Evolutionary conservation across 2,113 vertebrate species (phyloP).

Genomic region (Pungitius pungitius): DNA sequence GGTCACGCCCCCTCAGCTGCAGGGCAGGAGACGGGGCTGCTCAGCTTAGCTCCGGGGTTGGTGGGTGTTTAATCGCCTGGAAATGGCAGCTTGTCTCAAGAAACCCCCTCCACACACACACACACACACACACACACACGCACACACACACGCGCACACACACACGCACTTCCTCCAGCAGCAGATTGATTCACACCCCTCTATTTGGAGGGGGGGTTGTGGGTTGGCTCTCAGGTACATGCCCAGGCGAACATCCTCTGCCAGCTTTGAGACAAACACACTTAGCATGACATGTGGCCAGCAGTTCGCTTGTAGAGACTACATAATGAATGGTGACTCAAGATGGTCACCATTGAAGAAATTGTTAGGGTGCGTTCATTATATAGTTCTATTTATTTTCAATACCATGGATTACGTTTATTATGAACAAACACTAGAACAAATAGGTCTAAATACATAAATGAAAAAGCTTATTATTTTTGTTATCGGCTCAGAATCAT

Average conservation of each 20-base stretch:
- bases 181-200: conserved; percentile 37
- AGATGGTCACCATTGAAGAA: neutral
- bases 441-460: neutral
- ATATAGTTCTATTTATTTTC: neutral
- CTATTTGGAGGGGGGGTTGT: conserved; percentile 18
- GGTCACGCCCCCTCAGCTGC: conserved; percentile 29
- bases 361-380: neutral
- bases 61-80: conserved; percentile 44
- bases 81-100: conserved; percentile 44
- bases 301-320: neutral
- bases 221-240: conserved; percentile 57
- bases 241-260: conserved; percentile 57
- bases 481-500: neutral
- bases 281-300: conserved; percentile 8
- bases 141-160: neutral
- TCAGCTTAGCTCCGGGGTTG: conserved; percentile 21
- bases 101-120: neutral
- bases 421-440: too few relatives aligned
- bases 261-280: conserved; percentile 8
- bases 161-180: neutral
- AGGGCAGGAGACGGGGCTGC: conserved; percentile 46
- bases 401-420: neutral
- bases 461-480: neutral
- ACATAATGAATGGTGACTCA: conserved; percentile 29
- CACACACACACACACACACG: too few relatives aligned